Evolutionary conservation across 2,113 vertebrate species (phyloP).

Genomic region (Nannospalax galili): DNA sequence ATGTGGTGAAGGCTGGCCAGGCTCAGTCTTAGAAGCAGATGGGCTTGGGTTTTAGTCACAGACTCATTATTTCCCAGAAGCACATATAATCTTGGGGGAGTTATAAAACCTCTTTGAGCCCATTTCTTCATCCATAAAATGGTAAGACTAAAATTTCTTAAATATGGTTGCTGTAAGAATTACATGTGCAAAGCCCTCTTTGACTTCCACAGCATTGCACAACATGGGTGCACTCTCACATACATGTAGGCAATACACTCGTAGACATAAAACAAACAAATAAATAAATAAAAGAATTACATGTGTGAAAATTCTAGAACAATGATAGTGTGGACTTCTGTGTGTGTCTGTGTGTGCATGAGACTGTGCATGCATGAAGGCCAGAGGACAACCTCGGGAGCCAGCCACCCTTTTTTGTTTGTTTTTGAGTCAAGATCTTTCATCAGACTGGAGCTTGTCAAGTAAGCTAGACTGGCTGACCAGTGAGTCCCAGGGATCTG

Average conservation of each 20-base stretch:
- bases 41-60: constrained; percentile 1
- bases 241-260: no score
- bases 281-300: no score
- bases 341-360: background rate
- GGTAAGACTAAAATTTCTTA: background rate
- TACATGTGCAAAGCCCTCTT: background rate
- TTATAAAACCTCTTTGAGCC: background rate
- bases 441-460: background rate
- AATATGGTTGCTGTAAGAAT: background rate
- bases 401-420: background rate
- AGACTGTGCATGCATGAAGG: background rate
- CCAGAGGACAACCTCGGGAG: background rate
- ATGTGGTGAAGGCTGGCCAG: background rate
- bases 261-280: no score
- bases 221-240: no score
- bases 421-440: background rate
- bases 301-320: background rate
- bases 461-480: background rate
- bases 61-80: constrained; percentile 22
- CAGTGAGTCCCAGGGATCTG: background rate
- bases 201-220: no score
- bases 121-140: constrained; percentile 31
- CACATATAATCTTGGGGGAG: background rate
- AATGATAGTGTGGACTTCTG: background rate
- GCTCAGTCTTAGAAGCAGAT: background rate